phyloP scores from a whole-genome alignment of 2,113 vertebrate genomes.

The Rhinogobius similis region DNA sequence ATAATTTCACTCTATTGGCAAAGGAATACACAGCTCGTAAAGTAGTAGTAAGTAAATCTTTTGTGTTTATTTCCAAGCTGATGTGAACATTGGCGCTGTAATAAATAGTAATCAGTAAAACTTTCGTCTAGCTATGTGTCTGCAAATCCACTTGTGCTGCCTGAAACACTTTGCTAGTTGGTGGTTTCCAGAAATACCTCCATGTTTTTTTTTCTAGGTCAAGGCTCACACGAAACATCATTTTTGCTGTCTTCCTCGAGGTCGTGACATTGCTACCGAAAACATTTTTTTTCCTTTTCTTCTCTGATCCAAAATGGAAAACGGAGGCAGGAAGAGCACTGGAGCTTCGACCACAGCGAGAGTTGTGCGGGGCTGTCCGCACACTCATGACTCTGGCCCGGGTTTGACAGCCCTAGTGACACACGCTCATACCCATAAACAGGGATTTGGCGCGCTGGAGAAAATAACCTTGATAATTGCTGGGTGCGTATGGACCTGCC shows the following conservation, averaged over 20 bases:
- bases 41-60: conserved; percentile 17
- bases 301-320: conserved; percentile 16
- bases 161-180: conserved; percentile 17
- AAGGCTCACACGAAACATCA: conserved; percentile 33
- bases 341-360: conserved; percentile 14
- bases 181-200: conserved; percentile 49
- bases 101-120: conserved; percentile 12
- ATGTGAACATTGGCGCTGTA: conserved; percentile 19
- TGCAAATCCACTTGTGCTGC: conserved; percentile 18
- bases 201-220: conserved; percentile 20
- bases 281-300: conserved; percentile 10
- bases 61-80: conserved; percentile 15
- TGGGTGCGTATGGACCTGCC: conserved; percentile 69
- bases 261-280: conserved; percentile 43
- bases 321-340: conserved; percentile 17
- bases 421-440: conserved; percentile 76
- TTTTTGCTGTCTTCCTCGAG: conserved; percentile 56
- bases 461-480: conserved; percentile 81
- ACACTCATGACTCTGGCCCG: conserved; percentile 50
- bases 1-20: conserved; percentile 11
- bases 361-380: conserved; percentile 24
- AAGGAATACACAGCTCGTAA: conserved; percentile 30
- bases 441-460: conserved; percentile 74
- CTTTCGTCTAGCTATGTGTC: conserved; percentile 6
- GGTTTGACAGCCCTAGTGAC: conserved; percentile 63